Evolutionary conservation across 2,797 vertebrate species (phyloP).

Genomic region (Gastrophryne carolinensis): DNA sequence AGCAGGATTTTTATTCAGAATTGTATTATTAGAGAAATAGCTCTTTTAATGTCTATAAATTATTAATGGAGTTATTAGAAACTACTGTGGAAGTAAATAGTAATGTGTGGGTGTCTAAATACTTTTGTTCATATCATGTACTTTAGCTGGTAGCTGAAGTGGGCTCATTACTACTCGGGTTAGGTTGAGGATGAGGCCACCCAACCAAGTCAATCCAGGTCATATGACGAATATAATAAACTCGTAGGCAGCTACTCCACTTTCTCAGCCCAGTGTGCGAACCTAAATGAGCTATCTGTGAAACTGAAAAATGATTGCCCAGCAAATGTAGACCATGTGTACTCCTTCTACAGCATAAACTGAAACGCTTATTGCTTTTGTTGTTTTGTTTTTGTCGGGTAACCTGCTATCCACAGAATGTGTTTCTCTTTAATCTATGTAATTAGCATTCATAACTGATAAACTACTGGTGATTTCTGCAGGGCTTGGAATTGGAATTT

Average conservation of each 20-base stretch:
- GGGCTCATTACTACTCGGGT: no score
- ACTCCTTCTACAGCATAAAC: conserved; percentile 1
- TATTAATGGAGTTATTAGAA: no score
- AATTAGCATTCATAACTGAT: conserved; percentile 30
- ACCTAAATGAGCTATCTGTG: conserved; percentile 8
- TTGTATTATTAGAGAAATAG: no score
- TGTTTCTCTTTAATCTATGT: conserved; percentile 15
- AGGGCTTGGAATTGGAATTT: neutral
- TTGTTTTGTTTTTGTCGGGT: conserved; percentile 23
- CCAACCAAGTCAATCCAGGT: conserved; percentile 6
- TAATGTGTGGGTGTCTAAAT: no score
- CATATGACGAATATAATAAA: neutral
- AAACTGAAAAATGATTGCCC: conserved; percentile 18
- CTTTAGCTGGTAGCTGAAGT: no score
- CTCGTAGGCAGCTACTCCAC: neutral
- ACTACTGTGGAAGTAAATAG: no score
- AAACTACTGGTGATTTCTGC: conserved; percentile 27
- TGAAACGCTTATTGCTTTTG: neutral
- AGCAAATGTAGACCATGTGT: conserved; percentile 18
- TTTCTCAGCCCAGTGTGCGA: neutral
- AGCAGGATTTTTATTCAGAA: no score
- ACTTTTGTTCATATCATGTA: no score
- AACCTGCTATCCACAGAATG: neutral
- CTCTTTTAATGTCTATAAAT: no score
- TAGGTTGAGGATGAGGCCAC: neutral